These are phyloP conservation scores for Rhynchonycteris naso DNA, from an alignment of 2,797 vertebrate species.

Conservation along the genomic window DNA sequence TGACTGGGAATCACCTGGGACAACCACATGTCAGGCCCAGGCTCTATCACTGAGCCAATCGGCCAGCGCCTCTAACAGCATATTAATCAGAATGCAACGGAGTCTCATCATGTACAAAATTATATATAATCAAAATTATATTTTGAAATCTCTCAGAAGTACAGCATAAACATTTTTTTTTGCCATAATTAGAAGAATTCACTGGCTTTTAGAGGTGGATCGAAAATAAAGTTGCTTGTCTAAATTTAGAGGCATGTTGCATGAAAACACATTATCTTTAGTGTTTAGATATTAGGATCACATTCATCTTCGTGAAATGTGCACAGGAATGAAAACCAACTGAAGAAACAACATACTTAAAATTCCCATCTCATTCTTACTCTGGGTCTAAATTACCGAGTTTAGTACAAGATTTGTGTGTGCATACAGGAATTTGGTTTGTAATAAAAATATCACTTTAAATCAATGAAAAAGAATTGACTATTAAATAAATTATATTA, in stretches of 20 bases:
- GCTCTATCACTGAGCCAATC: too few species aligned
- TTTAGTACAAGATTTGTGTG: neutral
- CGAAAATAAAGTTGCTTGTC: conserved; percentile 20
- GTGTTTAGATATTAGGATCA: neutral
- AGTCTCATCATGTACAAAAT: neutral
- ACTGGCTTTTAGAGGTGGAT: neutral
- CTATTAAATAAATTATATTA: neutral
- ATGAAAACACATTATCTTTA: conserved; percentile 8
- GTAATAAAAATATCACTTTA: conserved; percentile 22
- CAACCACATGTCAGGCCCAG: too few species aligned
- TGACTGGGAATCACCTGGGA: too few species aligned
- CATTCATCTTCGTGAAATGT: neutral
- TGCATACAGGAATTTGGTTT: neutral
- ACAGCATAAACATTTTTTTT: neutral
- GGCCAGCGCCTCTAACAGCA: neutral
- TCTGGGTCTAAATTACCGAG: neutral
- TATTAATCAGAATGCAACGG: neutral
- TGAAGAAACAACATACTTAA: neutral
- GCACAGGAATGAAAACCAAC: neutral
- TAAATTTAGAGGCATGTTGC: neutral
- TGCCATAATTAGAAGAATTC: neutral
- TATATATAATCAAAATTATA: neutral
- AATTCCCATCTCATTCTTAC: neutral
- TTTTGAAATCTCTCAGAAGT: conserved; percentile 39
- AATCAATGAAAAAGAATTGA: neutral